Percentiles rank a stretch among this genome's conserved stretches.
Evolutionary conservation across 2,113 vertebrate species (phyloP).

Genomic region (Chionodraco myersi): DNA sequence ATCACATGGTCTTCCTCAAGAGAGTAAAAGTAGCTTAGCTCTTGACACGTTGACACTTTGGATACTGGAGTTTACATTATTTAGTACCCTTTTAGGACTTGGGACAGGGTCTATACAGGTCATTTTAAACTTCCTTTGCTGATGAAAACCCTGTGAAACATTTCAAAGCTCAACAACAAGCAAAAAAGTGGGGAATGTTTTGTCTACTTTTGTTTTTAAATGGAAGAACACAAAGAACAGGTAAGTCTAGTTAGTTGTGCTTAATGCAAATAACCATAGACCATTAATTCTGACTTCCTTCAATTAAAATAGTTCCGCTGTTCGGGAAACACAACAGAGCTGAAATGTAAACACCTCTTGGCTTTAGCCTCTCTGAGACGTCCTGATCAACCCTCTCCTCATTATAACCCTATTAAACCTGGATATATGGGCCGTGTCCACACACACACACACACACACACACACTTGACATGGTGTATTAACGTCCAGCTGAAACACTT

Average conservation of each 20-base stretch:
- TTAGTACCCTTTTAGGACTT: not conserved
- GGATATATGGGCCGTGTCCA: constrained; percentile 25
- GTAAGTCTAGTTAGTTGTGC: too few species aligned
- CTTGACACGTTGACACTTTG: not conserved
- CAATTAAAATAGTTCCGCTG: constrained; percentile 13
- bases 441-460: constrained; percentile 33
- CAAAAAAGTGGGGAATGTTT: not conserved
- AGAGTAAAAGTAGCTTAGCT: not conserved
- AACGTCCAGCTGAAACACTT: constrained; percentile 56
- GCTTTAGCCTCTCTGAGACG: constrained; percentile 24
- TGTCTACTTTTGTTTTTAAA: not conserved
- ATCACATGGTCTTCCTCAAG: not conserved
- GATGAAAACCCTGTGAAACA: not conserved
- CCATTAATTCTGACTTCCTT: not conserved
- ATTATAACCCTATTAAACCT: constrained; percentile 53
- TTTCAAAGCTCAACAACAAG: not conserved
- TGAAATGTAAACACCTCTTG: constrained; percentile 29
- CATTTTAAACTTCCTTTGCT: not conserved
- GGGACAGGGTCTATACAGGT: not conserved
- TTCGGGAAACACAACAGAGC: not conserved
- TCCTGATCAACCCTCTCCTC: constrained; percentile 27
- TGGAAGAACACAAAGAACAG: not conserved
- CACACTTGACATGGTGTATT: constrained; percentile 22
- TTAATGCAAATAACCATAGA: not conserved
- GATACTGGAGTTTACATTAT: not conserved